Evolutionary conservation across 2,888 invertebrate genomes (phyloP), one percentile per base, ranked within the genome.

Genomic region (Orchesella flavescens): DNA sequence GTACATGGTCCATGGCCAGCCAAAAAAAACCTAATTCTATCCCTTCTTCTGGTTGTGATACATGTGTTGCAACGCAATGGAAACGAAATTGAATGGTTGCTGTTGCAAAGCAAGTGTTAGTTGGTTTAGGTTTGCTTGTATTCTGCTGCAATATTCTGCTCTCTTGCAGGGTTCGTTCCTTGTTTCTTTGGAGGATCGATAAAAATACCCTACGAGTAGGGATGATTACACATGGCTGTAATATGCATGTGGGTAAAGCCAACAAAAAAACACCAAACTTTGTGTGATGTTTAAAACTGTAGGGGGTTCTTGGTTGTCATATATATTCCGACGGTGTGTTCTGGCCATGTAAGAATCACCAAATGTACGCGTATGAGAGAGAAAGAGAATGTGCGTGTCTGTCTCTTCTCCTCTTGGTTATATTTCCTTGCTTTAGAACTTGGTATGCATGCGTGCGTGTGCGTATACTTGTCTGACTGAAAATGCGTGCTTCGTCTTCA

Each of bases 131-230:
- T 34, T 34, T 34, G 34, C 34, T 34, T 34, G n/a, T n/a, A 34
- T 34, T 34, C 34, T 34, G 34, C 34, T 34, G 34, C 34, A 34
- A 34, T 34, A 34, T 53, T n/a, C 53, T 10, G 17, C 19, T 68
- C 49, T 81, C 66, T 66, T 59, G 73, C 59, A 73, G 15, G 53
- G 68, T 15, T 75, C 61, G 68, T 15, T 75, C 61, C 74, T 66
- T 75, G 74, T 81, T 73, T 59, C 23, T 24, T 23, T 49, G 15
- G 61, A 65, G n/a, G 82, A 83, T 83, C 82, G 82, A 83, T 83
- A 83, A 83, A 83, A 83, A 83, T 83, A 83, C 82, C 76, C 82
- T 79, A 46, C 76, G 49, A 61, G 10, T 15, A 65, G 65, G 74
- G 68, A 76, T 68, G 76, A 59, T 66, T 55, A 49, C 66, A 66